These are phyloP conservation scores for Xestoiulus laeticollis DNA, from an alignment of 2,888 invertebrate species.

Conservation along the genomic window DNA sequence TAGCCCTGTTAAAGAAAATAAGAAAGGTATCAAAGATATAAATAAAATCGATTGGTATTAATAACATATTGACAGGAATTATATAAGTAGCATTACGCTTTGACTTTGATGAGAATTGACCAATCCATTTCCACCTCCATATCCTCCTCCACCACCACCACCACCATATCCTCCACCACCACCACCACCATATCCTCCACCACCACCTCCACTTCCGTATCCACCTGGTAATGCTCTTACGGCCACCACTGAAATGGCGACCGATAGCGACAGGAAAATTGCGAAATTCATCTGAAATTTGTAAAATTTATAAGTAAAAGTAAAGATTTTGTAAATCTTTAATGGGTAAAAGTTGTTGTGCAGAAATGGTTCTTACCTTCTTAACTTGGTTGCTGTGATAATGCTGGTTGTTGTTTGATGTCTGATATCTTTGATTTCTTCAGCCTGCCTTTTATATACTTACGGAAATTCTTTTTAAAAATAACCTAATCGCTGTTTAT, in stretches of 20 bases:
- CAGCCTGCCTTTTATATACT: background rate
- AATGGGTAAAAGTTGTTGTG: background rate
- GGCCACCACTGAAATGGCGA: background rate
- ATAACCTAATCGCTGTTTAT: background rate
- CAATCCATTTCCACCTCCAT: conserved; percentile 36
- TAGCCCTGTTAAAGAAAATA: conserved; percentile 33
- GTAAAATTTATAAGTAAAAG: background rate
- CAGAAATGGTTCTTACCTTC: background rate
- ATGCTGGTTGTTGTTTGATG: background rate
- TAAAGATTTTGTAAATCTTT: background rate
- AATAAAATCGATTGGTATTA: background rate
- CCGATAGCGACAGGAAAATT: background rate
- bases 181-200: background rate
- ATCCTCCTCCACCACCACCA: conserved; percentile 46
- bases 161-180: background rate
- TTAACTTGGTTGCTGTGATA: background rate
- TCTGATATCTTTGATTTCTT: background rate
- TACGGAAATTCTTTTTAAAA: background rate
- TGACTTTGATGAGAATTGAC: conserved; percentile 41
- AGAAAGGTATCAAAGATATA: background rate
- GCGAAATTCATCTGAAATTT: conserved; percentile 28
- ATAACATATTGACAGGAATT: background rate
- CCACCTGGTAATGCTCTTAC: conserved; percentile 22
- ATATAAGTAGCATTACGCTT: background rate
- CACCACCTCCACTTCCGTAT: conserved; percentile 42